phyloP scores from a whole-genome alignment of 2,888 invertebrate species.

The Cactoblastis cactorum region DNA sequence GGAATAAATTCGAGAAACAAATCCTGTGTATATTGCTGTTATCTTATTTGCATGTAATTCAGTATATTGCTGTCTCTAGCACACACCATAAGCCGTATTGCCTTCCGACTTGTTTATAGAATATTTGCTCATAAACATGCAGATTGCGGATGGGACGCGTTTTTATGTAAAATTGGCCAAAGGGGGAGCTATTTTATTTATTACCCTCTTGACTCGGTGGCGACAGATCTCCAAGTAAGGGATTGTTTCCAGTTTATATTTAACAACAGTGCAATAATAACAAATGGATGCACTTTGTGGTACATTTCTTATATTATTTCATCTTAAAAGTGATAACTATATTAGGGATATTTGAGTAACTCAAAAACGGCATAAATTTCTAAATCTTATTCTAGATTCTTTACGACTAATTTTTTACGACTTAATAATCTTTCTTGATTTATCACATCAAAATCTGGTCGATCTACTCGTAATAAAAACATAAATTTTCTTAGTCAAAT shows the following conservation, averaged over 20 bases:
- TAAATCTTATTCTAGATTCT: too few species aligned
- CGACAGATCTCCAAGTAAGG: conserved; percentile 54
- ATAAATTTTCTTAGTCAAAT: too few species aligned
- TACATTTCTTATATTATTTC: neutral
- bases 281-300: neutral
- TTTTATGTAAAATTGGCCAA: conserved; percentile 74
- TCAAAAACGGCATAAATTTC: too few species aligned
- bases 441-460: too few species aligned
- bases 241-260: conserved; percentile 49
- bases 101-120: conserved; percentile 72
- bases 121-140: conserved; percentile 78
- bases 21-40: conserved; percentile 66
- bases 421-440: too few species aligned
- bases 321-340: too few species aligned
- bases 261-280: conserved; percentile 29
- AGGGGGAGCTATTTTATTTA: conserved; percentile 76
- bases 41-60: conserved; percentile 78
- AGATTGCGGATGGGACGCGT: conserved; percentile 77
- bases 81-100: conserved; percentile 45
- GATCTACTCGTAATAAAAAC: too few species aligned
- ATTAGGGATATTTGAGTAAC: too few species aligned
- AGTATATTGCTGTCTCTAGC: conserved; percentile 62
- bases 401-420: too few species aligned
- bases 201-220: conserved; percentile 69
- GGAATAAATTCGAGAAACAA: conserved; percentile 46